Base-by-base conservation (phyloP, 2,797 vertebrate genomes). In the Syngnathus acus region DNA sequence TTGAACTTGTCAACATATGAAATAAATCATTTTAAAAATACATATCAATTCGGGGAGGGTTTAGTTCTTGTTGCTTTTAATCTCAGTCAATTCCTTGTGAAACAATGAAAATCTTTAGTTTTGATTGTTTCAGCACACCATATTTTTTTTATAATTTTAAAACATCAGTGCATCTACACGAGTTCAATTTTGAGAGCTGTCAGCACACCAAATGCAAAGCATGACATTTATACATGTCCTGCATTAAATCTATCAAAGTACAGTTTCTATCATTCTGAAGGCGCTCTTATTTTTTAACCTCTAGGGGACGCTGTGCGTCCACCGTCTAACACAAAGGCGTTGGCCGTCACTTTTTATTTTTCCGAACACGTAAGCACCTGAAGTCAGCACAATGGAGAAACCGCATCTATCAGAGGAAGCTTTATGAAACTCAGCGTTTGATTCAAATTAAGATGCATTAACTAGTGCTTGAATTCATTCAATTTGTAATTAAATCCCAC, bases 231-330 rank as follows among this genome's bases (percentile, higher is more conserved):
- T 32, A 32, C 32, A 32, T 32, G 32, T 32, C 4, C 32, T 32
- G 32, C 32, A 32, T 32, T 32, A 32, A 32, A 4, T 32, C 6
- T 32, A 26, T 6, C 53, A n/a, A 53, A 9, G 19, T 53, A 53
- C 11, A 55, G 2, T 9, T 26, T 9, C 23, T 26, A 5, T 54
- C 4, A 10, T 32, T 32, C 23, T 32, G 13, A 16, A 32, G 26
- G 14, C 32, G 26, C 5, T 6, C 26, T 32, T 55, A 13, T 62
- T 23, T 40, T 8, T 32, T 37, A 9, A 65, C 72, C 84, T 47
- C 77, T 62, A 5, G 0, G 65, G 0, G 75, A 9, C 77, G 62
- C 76, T 76, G 21, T 62, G 47, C n/a, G 17, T 19, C 54, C 10
- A n/a, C 39, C 5, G 16, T 47, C 48, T 23, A 3, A 5, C 32